Evolutionary conservation across 2,797 vertebrate species (phyloP), one percentile per base, ranked within the genome.

Genomic region (Chlorospingus semifuscus): DNA sequence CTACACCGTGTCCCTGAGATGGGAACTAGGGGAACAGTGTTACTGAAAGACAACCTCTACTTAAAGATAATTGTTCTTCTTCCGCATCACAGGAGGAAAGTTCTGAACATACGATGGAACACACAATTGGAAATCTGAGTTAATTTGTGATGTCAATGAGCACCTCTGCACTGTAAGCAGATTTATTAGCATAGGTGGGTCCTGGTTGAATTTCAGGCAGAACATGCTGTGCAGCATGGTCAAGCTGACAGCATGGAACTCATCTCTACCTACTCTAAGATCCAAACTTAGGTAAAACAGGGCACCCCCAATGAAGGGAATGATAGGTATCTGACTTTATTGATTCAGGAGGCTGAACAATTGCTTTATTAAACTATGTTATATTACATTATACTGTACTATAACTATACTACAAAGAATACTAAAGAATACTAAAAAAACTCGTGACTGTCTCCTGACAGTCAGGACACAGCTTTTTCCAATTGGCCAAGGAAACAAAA

Each of bases 121-220:
- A 77, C 83, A 83, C 6, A 75, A 68, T 0, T 56, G 32, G 66
- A 90, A 89, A 90, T 42, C 21, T 30, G 26, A 70, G 34, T 49
- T 57, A 15, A 42, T 52, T n/a, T 56, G 20, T 21, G 11, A 53
- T 59, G 15, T 50, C 46, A 78, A 0, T 6, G 8, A 19, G 24
- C 37, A 84, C 8, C n/a, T 46, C 47, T 69, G 46, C 0, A 0
- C 8, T 66, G 19, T 41, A 78, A 46, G 10, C 41, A 50, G 63
- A 55, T 15, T 6, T 22, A 52, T 19, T 22, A 37, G 47, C 0
- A 0, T 7, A 50, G 17, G 34, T 19, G 24, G 11, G 29, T 53
- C 44, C 19, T 53, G 17, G 49, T 4, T 57, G 41, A 56, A 81
- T 49, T 88, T 83, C 72, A 86, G 34, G 69, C 15, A 93, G 23